A percentile compares a stretch with the other conserved stretches of the same genome.
Evolutionary conservation across 37 sponge, comb jelly and placozoan species (phyloP).

Genomic region (Diacarnus erythraeanus): DNA sequence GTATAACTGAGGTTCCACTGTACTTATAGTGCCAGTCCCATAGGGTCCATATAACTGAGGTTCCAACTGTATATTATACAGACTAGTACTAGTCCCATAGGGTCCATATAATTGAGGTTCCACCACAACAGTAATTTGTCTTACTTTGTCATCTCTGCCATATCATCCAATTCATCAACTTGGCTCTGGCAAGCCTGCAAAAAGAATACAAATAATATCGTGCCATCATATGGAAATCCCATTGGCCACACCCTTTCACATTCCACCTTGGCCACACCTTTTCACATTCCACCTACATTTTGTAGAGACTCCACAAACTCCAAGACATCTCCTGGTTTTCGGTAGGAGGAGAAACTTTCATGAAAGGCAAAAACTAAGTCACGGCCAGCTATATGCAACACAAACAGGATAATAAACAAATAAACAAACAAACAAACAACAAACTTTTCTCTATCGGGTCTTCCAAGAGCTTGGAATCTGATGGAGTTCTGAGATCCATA

Average conservation of each 20-base stretch:
- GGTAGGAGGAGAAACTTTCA: conserved; percentile 1
- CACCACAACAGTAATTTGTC: no score
- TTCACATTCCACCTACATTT: conserved; percentile 15
- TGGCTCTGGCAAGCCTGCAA: background rate
- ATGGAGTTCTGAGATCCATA: background rate
- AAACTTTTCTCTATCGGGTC: conserved; percentile 27
- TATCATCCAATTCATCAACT: background rate
- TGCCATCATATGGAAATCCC: background rate
- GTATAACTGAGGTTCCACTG: no score
- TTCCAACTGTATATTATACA: no score
- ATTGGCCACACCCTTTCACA: background rate
- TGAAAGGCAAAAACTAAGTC: conserved; percentile 32
- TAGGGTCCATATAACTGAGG: no score
- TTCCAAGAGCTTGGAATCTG: background rate
- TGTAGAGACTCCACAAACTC: conserved; percentile 21
- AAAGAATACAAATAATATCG: background rate
- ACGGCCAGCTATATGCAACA: conserved; percentile 19
- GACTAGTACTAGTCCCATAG: no score
- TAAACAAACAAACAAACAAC: background rate
- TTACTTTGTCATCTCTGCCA: background rate
- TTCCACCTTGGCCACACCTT: background rate
- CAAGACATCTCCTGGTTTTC: conserved; percentile 13
- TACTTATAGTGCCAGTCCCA: no score
- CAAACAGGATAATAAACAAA: background rate
- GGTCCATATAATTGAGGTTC: no score